These are phyloP conservation scores for Beroe forskalii DNA, from an alignment of 37 sponge, comb jelly and placozoan species.

Conservation along the genomic window DNA sequence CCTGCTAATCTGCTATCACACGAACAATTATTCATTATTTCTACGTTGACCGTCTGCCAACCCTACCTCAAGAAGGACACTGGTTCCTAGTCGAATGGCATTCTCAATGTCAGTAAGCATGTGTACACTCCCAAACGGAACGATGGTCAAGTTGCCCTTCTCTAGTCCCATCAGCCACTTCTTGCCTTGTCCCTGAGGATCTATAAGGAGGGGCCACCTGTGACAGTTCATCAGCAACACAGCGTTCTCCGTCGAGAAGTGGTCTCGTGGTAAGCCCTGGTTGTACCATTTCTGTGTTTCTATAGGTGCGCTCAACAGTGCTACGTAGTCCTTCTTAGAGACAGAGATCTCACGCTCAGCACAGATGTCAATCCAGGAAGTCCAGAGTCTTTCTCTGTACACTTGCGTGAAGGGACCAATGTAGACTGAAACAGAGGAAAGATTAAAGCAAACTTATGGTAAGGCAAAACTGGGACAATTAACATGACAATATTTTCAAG, in stretches of 20 bases:
- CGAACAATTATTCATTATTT: too few species aligned
- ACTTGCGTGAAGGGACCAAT: conserved; percentile 70
- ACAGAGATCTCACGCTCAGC: conserved; percentile 54
- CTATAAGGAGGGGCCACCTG: conserved; percentile 73
- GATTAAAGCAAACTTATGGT: too few species aligned
- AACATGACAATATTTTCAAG: too few species aligned
- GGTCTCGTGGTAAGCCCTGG: conserved; percentile 72
- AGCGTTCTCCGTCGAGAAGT: conserved; percentile 71
- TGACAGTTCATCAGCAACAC: conserved; percentile 66
- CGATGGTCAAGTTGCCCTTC: conserved; percentile 39
- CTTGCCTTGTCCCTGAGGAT: conserved; percentile 74
- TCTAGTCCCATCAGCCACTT: conserved; percentile 65
- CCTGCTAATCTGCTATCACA: too few species aligned
- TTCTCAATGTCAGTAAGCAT: conserved; percentile 65
- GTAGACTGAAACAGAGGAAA: conserved; percentile 66
- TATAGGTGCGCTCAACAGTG: conserved; percentile 11
- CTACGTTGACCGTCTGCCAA: too few species aligned
- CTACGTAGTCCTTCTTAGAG: conserved; percentile 29
- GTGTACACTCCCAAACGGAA: conserved; percentile 56
- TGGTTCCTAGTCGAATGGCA: conserved; percentile 67
- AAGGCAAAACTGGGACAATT: too few species aligned
- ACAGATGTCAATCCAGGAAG: conserved; percentile 73
- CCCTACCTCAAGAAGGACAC: conserved; percentile 71
- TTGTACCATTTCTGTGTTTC: conserved; percentile 73
- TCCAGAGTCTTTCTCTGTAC: conserved; percentile 67